Evolutionary conservation across 1,140 invertebrate genomes (phyloP).

Genomic region (Vollenhovia emeryi): DNA sequence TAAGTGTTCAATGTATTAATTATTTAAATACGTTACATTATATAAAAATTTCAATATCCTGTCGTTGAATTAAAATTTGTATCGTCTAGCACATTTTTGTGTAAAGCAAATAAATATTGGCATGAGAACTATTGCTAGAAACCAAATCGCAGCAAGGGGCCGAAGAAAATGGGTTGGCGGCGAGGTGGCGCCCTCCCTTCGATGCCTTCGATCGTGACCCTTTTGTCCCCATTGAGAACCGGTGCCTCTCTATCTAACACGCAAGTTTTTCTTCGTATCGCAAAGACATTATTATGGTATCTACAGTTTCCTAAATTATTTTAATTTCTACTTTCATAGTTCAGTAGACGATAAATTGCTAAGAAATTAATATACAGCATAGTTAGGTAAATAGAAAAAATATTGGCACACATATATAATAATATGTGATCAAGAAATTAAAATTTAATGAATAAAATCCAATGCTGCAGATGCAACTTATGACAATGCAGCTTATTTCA

Average conservation of each 20-base stretch:
- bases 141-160: constrained; percentile 7
- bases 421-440: neutral
- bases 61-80: neutral
- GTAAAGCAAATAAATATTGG: neutral
- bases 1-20: too few species aligned
- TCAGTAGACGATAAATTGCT: neutral
- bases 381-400: neutral
- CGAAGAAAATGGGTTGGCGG: constrained; percentile 70
- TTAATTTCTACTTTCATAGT: neutral
- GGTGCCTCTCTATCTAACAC: constrained; percentile 13
- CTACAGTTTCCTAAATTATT: neutral
- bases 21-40: too few species aligned
- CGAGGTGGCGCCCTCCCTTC: constrained; percentile 79
- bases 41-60: too few species aligned
- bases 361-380: neutral
- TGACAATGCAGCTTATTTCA: neutral
- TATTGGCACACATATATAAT: neutral
- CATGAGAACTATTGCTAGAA: neutral
- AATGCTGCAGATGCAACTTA: neutral
- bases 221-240: neutral
- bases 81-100: neutral
- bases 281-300: neutral
- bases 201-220: constrained; percentile 75
- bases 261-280: neutral
- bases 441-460: neutral